A percentile compares a stretch with the other conserved stretches of the same genome.
phyloP scores from a whole-genome alignment of 2,797 vertebrate genomes.

The Helostoma temminkii region DNA sequence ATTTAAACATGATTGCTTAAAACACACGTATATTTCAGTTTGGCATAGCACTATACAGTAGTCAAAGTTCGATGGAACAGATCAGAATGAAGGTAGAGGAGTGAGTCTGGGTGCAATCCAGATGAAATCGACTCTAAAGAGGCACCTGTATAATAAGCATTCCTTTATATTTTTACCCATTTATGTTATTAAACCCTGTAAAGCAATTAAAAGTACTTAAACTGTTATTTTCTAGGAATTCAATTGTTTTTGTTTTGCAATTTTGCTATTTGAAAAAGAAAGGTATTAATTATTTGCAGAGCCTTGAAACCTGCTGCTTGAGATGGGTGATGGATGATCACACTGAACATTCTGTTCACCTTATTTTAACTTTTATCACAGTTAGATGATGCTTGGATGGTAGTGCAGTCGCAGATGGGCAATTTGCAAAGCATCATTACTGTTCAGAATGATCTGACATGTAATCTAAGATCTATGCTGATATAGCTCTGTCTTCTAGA shows the following conservation, averaged over 20 bases:
- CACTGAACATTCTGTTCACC: conserved; percentile 12
- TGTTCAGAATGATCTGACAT: conserved; percentile 13
- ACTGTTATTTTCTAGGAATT: conserved; percentile 4
- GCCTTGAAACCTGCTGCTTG: conserved; percentile 12
- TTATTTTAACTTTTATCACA: conserved; percentile 34
- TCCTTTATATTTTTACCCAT: conserved; percentile 9
- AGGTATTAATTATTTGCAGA: conserved; percentile 9
- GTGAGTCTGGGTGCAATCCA: conserved; percentile 16
- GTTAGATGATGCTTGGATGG: conserved; percentile 16
- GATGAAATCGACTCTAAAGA: neutral
- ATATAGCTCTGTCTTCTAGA: conserved; percentile 8
- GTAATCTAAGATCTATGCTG: conserved; percentile 1
- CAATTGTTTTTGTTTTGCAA: too few species aligned
- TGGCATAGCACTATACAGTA: too few species aligned
- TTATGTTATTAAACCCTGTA: conserved; percentile 16
- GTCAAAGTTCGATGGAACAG: neutral
- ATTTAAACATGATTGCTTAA: too few species aligned
- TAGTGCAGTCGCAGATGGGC: neutral
- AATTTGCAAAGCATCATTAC: neutral
- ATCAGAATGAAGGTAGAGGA: neutral
- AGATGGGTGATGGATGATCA: conserved; percentile 33
- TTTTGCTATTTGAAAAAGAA: conserved; percentile 9
- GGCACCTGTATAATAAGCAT: neutral
- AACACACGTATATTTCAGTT: too few species aligned
- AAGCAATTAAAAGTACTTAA: conserved; percentile 5